Evolutionary conservation across 2,888 invertebrate genomes (phyloP), one percentile per base, ranked within the genome.

Genomic region (Theretra japonica): DNA sequence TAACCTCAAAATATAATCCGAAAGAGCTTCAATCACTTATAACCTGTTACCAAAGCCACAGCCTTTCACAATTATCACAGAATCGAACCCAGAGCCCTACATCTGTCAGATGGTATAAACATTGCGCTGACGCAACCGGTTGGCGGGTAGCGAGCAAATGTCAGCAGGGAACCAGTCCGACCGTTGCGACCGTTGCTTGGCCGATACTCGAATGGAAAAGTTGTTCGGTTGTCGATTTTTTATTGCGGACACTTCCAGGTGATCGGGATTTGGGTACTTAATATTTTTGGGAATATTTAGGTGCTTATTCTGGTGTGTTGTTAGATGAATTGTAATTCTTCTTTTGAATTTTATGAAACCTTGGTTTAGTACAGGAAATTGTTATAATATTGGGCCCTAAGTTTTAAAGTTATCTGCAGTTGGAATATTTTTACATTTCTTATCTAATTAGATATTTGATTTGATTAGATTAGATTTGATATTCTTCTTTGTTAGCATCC

Each of bases 81-180:
- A 70, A 70, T 70, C 73, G 59, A 70, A 70, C 65, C 69, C 69
- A 65, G 15, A 71, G 71, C 73, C 69, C 73, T 69, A 69, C 73
- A 71, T 71, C 71, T 73, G 73, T 73, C 72, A 71, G n/a, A 25
- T 41, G 41, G 65, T 65, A 65, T 65, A 65, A 65, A 65, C 65
- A 65, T 41, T 68, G 48, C 7, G 33, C 72, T 76, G 76, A 75
- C 75, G 76, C 75, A 76, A 77, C 73, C 57, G 50, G 74, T 71
- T 72, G 60, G 68, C 41, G 50, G 73, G 57, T 69, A 65, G 69
- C 50, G 69, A 71, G 73, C 53, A 73, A 77, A 77, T 76, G 76
- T 76, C 70, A 71, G 19, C 62, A 41, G 65, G 19, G 23, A 23
- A 65, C 70, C 33, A 71, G 70, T 71, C 25, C 28, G 28, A 30